Conservation (phyloP, 2,888 invertebrate species). For the Dusona sp. region DNA sequence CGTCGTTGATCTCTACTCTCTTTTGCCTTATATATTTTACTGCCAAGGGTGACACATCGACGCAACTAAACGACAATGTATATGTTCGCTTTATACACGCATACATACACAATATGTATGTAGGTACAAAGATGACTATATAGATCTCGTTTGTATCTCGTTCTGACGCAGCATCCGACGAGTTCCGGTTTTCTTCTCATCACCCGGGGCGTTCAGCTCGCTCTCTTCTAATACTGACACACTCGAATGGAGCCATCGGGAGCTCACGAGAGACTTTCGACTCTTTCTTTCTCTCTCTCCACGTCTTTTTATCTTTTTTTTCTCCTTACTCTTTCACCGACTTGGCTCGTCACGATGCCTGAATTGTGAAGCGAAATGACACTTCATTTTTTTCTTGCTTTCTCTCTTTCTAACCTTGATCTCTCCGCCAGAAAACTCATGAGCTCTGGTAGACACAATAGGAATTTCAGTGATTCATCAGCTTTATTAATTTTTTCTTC, state of each 20-base stretch:
- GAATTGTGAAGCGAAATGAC: slow-evolving; percentile 62
- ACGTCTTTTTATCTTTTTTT: background rate
- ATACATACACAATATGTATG: background rate
- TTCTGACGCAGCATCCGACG: slow-evolving; percentile 47
- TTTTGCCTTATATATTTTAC: slow-evolving; percentile 66
- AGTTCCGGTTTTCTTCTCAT: slow-evolving; percentile 68
- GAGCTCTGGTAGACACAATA: background rate
- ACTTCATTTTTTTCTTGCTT: slow-evolving; percentile 34
- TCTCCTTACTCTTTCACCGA: slow-evolving; percentile 3
- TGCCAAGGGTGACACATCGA: slow-evolving; percentile 63
- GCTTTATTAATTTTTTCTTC: background rate
- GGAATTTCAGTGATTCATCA: background rate
- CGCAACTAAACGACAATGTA: slow-evolving; percentile 52
- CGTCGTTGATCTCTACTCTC: slow-evolving; percentile 65
- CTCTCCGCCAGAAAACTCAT: slow-evolving; percentile 27
- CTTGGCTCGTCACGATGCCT: slow-evolving; percentile 45
- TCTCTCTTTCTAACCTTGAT: slow-evolving; percentile 45
- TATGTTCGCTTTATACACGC: slow-evolving; percentile 1
- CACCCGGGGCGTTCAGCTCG: slow-evolving; percentile 56
- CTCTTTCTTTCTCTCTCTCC: slow-evolving; percentile 37
- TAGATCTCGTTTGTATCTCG: slow-evolving; percentile 45
- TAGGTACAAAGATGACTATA: slow-evolving; percentile 42
- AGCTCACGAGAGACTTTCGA: slow-evolving; percentile 61
- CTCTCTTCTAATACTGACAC: slow-evolving; percentile 64
- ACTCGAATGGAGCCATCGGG: slow-evolving; percentile 57